Evolutionary conservation across 1,140 invertebrate species (phyloP), one percentile per base, ranked within the genome.

Genomic region (Drosophila auraria): DNA sequence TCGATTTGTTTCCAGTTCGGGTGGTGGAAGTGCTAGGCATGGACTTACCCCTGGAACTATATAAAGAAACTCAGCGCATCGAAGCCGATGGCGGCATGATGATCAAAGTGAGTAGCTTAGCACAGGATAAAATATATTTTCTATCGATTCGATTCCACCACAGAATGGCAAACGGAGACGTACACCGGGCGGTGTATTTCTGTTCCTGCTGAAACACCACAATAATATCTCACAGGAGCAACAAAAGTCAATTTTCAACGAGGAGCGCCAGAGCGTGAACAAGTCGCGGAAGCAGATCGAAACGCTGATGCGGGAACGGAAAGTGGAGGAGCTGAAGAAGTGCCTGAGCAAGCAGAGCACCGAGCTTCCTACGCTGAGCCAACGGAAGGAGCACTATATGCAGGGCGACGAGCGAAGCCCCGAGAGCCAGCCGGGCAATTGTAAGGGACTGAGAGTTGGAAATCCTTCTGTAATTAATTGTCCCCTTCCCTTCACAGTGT

Each of bases 1-100:
- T 20, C 59, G 9, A 20, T 57, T 4, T 42, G 11, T 56, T 54
- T 9, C 33, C 62, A 97, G 97, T 94, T 76, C 94, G 95, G 82
- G 95, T 97, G 72, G 95, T 98, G 20, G 93, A 96, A 91, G 94
- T 95, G 36, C 84, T 97, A 63, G 97, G 97, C 33, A 95, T 95
- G 82, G 94, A 95, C 75, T 95, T 96, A 91, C 95, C 96, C 8
- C 94, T 97, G 58, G 94, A 96, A 79, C 93, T 98, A 62, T 97
- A 96, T 75, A 95, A 96, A 83, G 95, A 97, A 93, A 97, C 97
- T 42, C 96, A 96, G 92, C 94, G 95, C 89, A 95, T 97, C 64
- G 97, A 98, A 94, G 95, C 95, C 69, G 94, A 95, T 86, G 97
- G 97, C 47, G 97, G 97, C 27, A 96, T 98, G 95, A 94, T 97